Conservation (phyloP, 1,140 invertebrate genomes). For the roundworm (Caenorhabditis elegans) region WBcel235 BX284602.5:10673501-10674000, state of each 20-base stretch:
- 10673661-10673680: neutral
- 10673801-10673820: neutral
- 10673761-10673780: too few relatives aligned
- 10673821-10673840: neutral
- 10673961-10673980: too few relatives aligned
- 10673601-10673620: neutral
- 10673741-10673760: neutral
- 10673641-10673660: too few relatives aligned
- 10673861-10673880: constrained; percentile 14
- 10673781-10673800: too few relatives aligned
- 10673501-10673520: too few relatives aligned
- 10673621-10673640: neutral
- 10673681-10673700: neutral
- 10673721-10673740: neutral
- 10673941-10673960: too few relatives aligned
- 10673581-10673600: constrained; percentile 32
- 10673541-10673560: constrained; percentile 26
- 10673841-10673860: neutral
- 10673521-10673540: neutral
- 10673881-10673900: neutral
- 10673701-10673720: neutral
- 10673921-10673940: too few relatives aligned
- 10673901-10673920: neutral
- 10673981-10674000: too few relatives aligned
- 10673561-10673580: constrained; percentile 33